A percentile compares a stretch with the other conserved stretches of the same genome.
Conservation (phyloP, 2,888 invertebrate species). For the Julus scanicus region DNA sequence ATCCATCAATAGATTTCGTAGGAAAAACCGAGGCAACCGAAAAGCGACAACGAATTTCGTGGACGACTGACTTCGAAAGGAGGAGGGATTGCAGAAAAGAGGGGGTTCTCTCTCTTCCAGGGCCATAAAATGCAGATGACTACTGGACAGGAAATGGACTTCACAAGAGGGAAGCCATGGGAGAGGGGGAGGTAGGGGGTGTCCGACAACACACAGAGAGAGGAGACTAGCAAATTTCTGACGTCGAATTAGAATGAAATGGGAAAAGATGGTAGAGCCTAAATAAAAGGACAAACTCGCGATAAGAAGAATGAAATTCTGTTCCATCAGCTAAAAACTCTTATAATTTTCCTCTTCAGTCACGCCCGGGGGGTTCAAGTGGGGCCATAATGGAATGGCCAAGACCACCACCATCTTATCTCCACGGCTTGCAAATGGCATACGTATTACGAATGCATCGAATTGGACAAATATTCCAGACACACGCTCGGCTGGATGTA, state of each 20-base stretch:
- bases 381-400: constrained; percentile 10
- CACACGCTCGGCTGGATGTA: neutral
- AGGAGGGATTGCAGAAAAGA: constrained; percentile 32
- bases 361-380: constrained; percentile 34
- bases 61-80: constrained; percentile 50
- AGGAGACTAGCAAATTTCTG: constrained; percentile 8
- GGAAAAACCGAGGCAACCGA: constrained; percentile 12
- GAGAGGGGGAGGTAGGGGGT: neutral
- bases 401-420: constrained; percentile 46
- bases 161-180: constrained; percentile 10
- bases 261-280: constrained; percentile 16
- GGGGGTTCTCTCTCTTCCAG: constrained; percentile 37
- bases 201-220: constrained; percentile 9
- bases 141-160: constrained; percentile 55
- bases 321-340: constrained; percentile 49
- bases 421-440: constrained; percentile 4
- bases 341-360: constrained; percentile 47
- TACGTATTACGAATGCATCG: constrained; percentile 21
- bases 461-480: constrained; percentile 6
- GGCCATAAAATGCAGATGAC: constrained; percentile 55
- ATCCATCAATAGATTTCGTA: constrained; percentile 34
- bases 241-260: constrained; percentile 5
- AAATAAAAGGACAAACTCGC: neutral
- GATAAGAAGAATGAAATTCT: constrained; percentile 47
- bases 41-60: constrained; percentile 54